These are phyloP conservation scores for Eupithecia exiguata DNA, from an alignment of 2,888 invertebrate species.

Conservation along the genomic window DNA sequence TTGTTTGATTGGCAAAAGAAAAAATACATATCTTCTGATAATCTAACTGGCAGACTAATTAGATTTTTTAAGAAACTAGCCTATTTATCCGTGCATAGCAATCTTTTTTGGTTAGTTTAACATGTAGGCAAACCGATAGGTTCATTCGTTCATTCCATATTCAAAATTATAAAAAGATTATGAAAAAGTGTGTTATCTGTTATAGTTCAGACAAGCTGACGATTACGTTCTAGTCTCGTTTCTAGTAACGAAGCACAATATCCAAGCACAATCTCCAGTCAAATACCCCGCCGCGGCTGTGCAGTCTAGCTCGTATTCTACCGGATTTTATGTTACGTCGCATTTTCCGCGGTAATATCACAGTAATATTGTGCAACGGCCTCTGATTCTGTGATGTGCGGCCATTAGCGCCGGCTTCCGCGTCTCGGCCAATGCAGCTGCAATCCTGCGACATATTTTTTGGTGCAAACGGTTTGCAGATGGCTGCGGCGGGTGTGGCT, in stretches of 20 bases:
- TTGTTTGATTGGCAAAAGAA: no score
- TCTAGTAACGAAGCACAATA: neutral
- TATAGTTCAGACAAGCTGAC: neutral
- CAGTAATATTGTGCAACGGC: conserved; percentile 14
- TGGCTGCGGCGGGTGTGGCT: conserved; percentile 34
- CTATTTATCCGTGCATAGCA: no score
- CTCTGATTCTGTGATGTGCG: conserved; percentile 19
- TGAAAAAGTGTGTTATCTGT: no score
- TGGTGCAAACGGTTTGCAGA: conserved; percentile 51
- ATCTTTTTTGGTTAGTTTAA: no score
- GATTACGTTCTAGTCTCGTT: neutral
- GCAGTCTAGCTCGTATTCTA: conserved; percentile 12
- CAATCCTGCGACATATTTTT: conserved; percentile 49
- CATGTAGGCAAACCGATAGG: neutral
- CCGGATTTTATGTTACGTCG: conserved; percentile 5
- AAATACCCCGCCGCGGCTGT: conserved; percentile 1
- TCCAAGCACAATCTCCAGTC: conserved; percentile 2
- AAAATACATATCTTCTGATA: no score
- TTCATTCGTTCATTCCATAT: neutral
- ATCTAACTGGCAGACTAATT: no score
- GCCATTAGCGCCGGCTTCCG: conserved; percentile 43
- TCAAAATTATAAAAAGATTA: neutral
- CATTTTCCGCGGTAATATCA: conserved; percentile 12
- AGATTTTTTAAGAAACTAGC: no score
- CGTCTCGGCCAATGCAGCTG: conserved; percentile 53